phyloP scores from a whole-genome alignment of 1,140 invertebrate genomes.

The Schlechtendalia chinensis region DNA sequence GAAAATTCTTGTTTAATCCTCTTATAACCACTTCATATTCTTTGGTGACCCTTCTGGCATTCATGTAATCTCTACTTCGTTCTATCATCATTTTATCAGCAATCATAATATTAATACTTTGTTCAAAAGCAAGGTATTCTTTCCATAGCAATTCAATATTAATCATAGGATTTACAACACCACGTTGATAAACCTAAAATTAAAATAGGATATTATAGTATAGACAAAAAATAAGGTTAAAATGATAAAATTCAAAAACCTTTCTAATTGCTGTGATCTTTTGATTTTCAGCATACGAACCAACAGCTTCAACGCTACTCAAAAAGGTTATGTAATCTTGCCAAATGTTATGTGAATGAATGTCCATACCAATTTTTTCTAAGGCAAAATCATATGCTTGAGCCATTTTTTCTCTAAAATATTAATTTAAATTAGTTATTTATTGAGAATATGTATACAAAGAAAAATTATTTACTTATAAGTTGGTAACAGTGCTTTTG shows the following conservation, averaged over 20 bases:
- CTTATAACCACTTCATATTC: slow-evolving; percentile 93
- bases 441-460: not conserved
- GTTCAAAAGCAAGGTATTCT: slow-evolving; percentile 85
- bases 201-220: not conserved
- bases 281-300: slow-evolving; percentile 98
- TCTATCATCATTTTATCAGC: slow-evolving; percentile 92
- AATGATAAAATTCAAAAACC: slow-evolving; percentile 58
- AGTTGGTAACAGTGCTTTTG: slow-evolving; percentile 86
- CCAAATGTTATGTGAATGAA: slow-evolving; percentile 94
- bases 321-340: slow-evolving; percentile 97
- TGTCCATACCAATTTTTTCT: slow-evolving; percentile 98
- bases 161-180: slow-evolving; percentile 94
- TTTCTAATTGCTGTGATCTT: slow-evolving; percentile 96
- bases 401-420: slow-evolving; percentile 94
- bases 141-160: slow-evolving; percentile 98
- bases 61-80: slow-evolving; percentile 93
- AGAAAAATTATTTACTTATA: slow-evolving; percentile 73
- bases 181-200: slow-evolving; percentile 83
- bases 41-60: slow-evolving; percentile 92
- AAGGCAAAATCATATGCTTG: slow-evolving; percentile 99
- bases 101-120: slow-evolving; percentile 95
- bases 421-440: slow-evolving; percentile 34
- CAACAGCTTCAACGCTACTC: slow-evolving; percentile 95
- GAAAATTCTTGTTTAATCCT: slow-evolving; percentile 90
- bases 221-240: slow-evolving; percentile 5